Evolutionary conservation across 2,797 vertebrate genomes (phyloP), one percentile per base, ranked within the genome.

Genomic region (Acanthopagrus latus): DNA sequence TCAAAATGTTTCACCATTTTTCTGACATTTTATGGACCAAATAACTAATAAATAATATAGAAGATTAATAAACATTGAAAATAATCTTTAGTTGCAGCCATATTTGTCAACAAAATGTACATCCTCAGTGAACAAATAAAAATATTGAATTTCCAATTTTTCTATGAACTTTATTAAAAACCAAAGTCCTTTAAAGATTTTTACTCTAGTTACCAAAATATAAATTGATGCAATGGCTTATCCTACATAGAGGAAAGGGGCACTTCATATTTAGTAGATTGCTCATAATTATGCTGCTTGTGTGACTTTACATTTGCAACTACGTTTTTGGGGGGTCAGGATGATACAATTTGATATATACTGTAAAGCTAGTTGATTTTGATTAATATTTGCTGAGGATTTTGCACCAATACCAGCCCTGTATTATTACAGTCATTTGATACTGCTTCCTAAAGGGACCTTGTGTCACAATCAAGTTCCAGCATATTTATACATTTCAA

Each of bases 321-420:
- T 1, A n/a, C 2, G 14, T 7, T 18, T n/a, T 59, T 8, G 59
- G 21, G n/a, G 20, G n/a, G 50, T 27, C 10, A 18, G 52, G 38
- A 17, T 29, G 12, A 13, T 12, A 70, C 27, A 18, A 20, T 14
- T 64, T 29, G 27, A 13, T 10, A 13, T 63, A 20, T 5, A 13
- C 44, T 48, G 16, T 17, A 23, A 46, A 23, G 38, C 13, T 38
- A 16, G 16, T 6, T n/a, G 38, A 18, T 33, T 17, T 1, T 57
- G 18, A 57, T n/a, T 18, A 18, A 23, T 20, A 14, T 56, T 50
- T 58, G 21, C 63, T 55, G 57, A 20, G 29, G n/a, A 68, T 27
- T 51, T 63, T 50, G n/a, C 23, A 50, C 18, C 74, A 60, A 14
- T 66, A 33, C 54, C 12, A 44, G 20, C 33, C 67, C 46, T 10